Evolutionary conservation across 2,888 invertebrate genomes (phyloP).

Genomic region (Dicranocentrus wangi): DNA sequence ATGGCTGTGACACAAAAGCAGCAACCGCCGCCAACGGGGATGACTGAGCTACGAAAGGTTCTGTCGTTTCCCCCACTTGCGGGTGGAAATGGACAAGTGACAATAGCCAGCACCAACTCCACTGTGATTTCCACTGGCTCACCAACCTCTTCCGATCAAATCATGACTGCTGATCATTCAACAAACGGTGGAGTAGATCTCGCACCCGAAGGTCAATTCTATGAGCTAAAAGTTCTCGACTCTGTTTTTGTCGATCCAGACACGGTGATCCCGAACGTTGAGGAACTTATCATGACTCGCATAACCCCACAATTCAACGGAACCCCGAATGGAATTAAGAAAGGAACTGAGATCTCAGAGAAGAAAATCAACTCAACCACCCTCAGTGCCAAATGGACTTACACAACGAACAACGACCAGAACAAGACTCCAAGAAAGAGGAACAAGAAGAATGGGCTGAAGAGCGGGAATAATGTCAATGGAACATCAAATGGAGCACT

Average conservation of each 20-base stretch:
- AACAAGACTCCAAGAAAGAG: constrained; percentile 67
- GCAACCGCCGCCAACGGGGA: constrained; percentile 57
- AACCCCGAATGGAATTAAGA: constrained; percentile 44
- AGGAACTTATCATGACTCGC: constrained; percentile 71
- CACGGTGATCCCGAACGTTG: constrained; percentile 72
- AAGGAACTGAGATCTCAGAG: constrained; percentile 65
- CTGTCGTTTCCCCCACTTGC: constrained; percentile 71
- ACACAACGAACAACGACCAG: constrained; percentile 69
- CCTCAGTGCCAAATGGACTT: constrained; percentile 73
- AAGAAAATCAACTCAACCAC: constrained; percentile 71
- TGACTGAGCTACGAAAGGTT: constrained; percentile 72
- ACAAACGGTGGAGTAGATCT: constrained; percentile 38
- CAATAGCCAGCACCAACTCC: constrained; percentile 24
- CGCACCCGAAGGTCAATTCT: constrained; percentile 61
- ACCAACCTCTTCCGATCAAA: constrained; percentile 57
- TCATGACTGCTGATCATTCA: constrained; percentile 13
- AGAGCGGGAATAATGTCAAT: constrained; percentile 44
- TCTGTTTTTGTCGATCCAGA: constrained; percentile 68
- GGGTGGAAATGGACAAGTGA: constrained; percentile 31
- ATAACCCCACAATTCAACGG: constrained; percentile 67
- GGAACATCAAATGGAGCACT: constrained; percentile 34
- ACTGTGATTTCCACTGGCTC: constrained; percentile 50
- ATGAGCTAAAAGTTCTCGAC: constrained; percentile 72
- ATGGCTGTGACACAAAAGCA: constrained; percentile 60
- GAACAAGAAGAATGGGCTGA: constrained; percentile 61